Evolutionary conservation across 2,888 invertebrate species (phyloP), one percentile per base, ranked within the genome.

Genomic region (Congeria kusceri): DNA sequence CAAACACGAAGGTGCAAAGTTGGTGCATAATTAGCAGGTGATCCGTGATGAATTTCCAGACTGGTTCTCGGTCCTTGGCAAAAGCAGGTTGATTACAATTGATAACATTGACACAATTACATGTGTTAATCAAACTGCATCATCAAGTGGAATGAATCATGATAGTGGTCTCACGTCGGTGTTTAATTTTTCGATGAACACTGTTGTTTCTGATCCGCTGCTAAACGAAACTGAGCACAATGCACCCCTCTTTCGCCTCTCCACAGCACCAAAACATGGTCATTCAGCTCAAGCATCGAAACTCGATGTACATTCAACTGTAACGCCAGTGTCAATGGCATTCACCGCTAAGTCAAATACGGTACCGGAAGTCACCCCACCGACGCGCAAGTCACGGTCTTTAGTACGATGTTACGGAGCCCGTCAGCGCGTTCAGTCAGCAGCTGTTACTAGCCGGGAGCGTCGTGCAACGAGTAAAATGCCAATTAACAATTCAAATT

Each of bases 31-130:
- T 15, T 4, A 20, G 20, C 49, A 49, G 15, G 49, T 49, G 4
- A 49, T 49, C 20, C 49, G 49, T 9, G 49, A 49, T 49, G 49
- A 49, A 20, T 49, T 49, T 4, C 49, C 49, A 49, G 49, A 49
- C 49, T 49, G 49, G 49, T 49, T 49, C 20, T 49, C 49, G 4
- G 15, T 15, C 20, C 49, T 49, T 18, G 49, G 49, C 5, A 4
- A 49, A 49, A 49, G 15, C 49, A 49, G 49, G 3, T 49, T 49
- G 15, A 20, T 20, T 15, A 20, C 4, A 9, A 20, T 20, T 15
- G 15, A 15, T 20, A 49, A 15, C 5, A 49, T 49, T 49, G 49
- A 49, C 49, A 3, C 7, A 9, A 49, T 49, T 18, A 15, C 15
- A 5, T 9, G 5, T 49, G 32, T 32, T 7, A 32, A 4, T 9